Percentiles rank a stretch among this genome's conserved stretches.
These are phyloP conservation scores for Pteropus alecto DNA, from an alignment of 2,113 vertebrate genomes.

Conservation along the genomic window DNA sequence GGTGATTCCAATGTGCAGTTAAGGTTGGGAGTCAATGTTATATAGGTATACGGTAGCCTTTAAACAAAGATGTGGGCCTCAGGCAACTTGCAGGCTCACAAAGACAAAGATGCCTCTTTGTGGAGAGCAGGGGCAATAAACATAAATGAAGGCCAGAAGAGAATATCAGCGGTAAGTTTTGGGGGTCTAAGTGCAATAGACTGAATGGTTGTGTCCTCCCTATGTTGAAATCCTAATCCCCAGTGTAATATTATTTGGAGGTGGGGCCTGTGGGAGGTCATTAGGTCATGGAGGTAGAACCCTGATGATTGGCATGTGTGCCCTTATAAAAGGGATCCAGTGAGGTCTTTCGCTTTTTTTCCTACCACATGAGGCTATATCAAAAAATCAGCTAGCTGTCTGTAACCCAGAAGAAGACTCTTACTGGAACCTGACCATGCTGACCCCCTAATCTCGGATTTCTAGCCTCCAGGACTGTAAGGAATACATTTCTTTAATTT, in stretches of 20 bases:
- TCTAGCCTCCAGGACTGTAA: not conserved
- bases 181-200: not conserved
- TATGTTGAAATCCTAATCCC: not conserved
- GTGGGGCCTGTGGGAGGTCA: not conserved
- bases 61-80: not conserved
- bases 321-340: not conserved
- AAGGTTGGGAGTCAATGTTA: not conserved
- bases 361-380: not conserved
- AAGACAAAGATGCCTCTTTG: not conserved
- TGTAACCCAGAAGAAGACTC: not conserved
- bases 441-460: not conserved
- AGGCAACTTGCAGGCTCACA: not conserved
- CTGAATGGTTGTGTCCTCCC: not conserved
- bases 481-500: not conserved
- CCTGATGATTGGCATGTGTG: not conserved
- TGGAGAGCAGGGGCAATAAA: not conserved
- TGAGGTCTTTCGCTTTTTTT: not conserved
- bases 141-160: not conserved
- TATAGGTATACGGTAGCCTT: rapidly evolving
- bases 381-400: not conserved
- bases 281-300: not conserved
- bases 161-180: not conserved
- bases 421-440: not conserved
- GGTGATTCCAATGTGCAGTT: not conserved
- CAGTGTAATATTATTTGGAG: not conserved